Evolutionary conservation across 2,113 vertebrate genomes (phyloP), one percentile per base, ranked within the genome.

Genomic region (Cinclus mexicanus): DNA sequence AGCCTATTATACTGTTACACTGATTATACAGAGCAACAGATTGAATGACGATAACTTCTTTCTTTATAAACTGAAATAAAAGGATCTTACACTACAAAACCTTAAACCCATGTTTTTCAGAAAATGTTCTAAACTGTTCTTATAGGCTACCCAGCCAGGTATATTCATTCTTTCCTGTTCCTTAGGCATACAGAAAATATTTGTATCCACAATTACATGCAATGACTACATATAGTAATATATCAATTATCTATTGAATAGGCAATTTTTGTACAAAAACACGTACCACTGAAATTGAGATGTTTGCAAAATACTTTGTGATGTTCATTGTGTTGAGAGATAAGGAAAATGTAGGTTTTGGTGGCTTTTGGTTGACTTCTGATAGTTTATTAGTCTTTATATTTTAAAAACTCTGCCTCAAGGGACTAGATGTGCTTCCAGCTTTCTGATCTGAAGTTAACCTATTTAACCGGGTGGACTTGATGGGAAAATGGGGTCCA

Each of bases 241-340:
- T 29, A 35, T 50, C 37, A 20, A 80, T 77, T 49, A 29, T 44
- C 8, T 69, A 25, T 67, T 71, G 55, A 76, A 20, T 10, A 2
- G 12, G 22, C 20, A 2, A 1, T 37, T 78, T 47, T 77, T 9
- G 16, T 56, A 31, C 18, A 42, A 47, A 81, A 71, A 4, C 7
- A n/a, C 10, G 11, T 82, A n/a, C 4, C 64, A 7, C 12, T 55
- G 4, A 60, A 72, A 49, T 70, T 0, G 0, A 64, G 13, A 29
- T 55, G 20, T 53, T 74, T 10, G 28, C 28, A 68, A 21, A 52
- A 70, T 26, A 46, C 12, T 44, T 83, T 59, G 9, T 81, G 15
- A n/a, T 46, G 14, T 47, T 93, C 14, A 19, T 63, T 39, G 12
- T 39, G 11, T 33, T 87, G 60, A 79, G 33, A 65, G 26, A 31